Percentiles rank a stretch among this genome's conserved stretches.
Evolutionary conservation across 2,888 invertebrate genomes (phyloP).

Genomic region (Plutella xylostella): DNA sequence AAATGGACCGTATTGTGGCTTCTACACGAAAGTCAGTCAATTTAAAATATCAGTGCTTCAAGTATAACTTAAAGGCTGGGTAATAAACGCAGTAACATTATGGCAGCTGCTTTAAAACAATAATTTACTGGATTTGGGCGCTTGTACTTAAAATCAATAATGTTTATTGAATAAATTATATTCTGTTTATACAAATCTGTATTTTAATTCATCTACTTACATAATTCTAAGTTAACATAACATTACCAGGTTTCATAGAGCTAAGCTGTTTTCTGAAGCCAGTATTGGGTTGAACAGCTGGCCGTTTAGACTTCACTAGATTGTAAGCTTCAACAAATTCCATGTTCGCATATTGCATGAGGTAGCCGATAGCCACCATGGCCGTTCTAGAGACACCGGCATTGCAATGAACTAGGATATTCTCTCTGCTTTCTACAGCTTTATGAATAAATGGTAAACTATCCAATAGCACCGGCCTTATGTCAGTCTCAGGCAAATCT

Average conservation of each 20-base stretch:
- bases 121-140: conserved; percentile 24
- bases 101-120: conserved; percentile 13
- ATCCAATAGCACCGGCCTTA: conserved; percentile 56
- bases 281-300: conserved; percentile 81
- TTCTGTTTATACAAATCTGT: conserved; percentile 21
- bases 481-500: conserved; percentile 79
- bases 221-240: not conserved
- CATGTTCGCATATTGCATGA: conserved; percentile 74
- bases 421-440: conserved; percentile 53
- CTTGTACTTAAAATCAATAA: conserved; percentile 46
- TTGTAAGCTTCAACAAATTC: conserved; percentile 74
- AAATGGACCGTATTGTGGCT: too few species aligned
- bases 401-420: conserved; percentile 89
- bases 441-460: conserved; percentile 75
- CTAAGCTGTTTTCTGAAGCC: conserved; percentile 82
- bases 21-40: not conserved
- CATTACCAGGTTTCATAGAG: conserved; percentile 16
- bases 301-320: conserved; percentile 75
- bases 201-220: conserved; percentile 1
- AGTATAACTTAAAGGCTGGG: conserved; percentile 5
- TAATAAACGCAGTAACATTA: not conserved
- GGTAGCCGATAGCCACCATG: conserved; percentile 81
- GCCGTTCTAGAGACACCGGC: conserved; percentile 92
- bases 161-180: conserved; percentile 50
- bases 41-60: conserved; percentile 1